Evolutionary conservation across 2,888 invertebrate species (phyloP).

Genomic region (Euplexia lucipara): DNA sequence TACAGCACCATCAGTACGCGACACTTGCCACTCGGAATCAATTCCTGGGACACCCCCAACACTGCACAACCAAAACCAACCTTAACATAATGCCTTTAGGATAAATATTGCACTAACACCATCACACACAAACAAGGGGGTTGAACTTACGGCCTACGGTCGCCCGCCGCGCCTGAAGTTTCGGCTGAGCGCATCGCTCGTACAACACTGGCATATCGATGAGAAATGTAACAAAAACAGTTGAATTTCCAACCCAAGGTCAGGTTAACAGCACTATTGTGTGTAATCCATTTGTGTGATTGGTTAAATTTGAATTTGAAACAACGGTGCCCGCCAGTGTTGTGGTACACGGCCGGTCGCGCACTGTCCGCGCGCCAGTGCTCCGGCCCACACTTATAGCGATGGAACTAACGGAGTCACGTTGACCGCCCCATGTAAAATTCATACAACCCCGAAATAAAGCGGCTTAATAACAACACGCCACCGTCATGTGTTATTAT

Average conservation of each 20-base stretch:
- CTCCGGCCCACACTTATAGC: slow-evolving; percentile 84
- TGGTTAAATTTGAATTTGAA: slow-evolving; percentile 72
- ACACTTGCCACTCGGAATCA: slow-evolving; percentile 68
- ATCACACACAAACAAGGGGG: slow-evolving; percentile 69
- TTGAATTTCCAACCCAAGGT: slow-evolving; percentile 71
- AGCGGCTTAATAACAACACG: slow-evolving; percentile 71
- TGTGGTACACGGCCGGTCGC: slow-evolving; percentile 86
- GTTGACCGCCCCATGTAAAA: slow-evolving; percentile 83
- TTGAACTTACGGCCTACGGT: slow-evolving; percentile 84
- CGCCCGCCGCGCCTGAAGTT: slow-evolving; percentile 79
- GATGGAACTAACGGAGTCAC: slow-evolving; percentile 76
- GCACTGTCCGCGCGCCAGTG: slow-evolving; percentile 84
- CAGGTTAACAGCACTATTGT: slow-evolving; percentile 82
- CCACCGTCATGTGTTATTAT: slow-evolving; percentile 77
- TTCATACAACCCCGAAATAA: slow-evolving; percentile 83
- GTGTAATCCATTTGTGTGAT: slow-evolving; percentile 77
- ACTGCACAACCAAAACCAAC: slow-evolving; percentile 58
- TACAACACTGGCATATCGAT: slow-evolving; percentile 83
- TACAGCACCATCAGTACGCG: slow-evolving; percentile 72
- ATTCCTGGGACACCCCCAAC: slow-evolving; percentile 63
- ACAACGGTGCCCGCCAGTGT: slow-evolving; percentile 84
- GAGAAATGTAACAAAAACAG: slow-evolving; percentile 64
- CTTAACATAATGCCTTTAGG: slow-evolving; percentile 65
- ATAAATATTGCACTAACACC: slow-evolving; percentile 67
- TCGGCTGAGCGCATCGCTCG: slow-evolving; percentile 82